Evolutionary conservation across 2,888 invertebrate species (phyloP), one percentile per base, ranked within the genome.

Genomic region (Parnassius orleans): DNA sequence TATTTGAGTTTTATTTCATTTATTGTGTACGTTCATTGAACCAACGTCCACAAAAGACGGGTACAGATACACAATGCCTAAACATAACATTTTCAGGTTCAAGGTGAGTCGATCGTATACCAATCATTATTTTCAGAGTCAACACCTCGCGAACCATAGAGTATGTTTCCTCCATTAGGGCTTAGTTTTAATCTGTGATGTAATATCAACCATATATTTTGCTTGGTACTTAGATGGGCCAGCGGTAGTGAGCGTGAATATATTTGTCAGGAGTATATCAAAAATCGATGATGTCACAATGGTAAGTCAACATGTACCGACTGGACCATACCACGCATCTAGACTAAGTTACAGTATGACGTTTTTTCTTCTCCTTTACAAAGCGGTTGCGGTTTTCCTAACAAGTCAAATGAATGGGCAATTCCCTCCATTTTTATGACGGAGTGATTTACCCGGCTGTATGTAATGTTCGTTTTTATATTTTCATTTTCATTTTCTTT

Each of bases 211-310:
- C 77, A 78, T 84, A 80, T 85, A 89, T 90, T 91, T 89, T 91
- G 89, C 90, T 91, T 91, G 88, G 87, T 89, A 90, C 89, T 88
- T 89, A 90, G 96, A 96, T 96, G 98, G 98, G 90, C 97, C 98
- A 88, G 97, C 98, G 90, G 95, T 96, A 93, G 98, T 98, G 92
- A 95, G 95, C 93, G 98, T 98, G 95, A 98, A 98, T 96, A 97
- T 98, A 94, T 97, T 97, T 95, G 96, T 98, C 93, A 94, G 98
- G 95, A 98, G 98, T 96, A 97, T 98, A 94, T 97, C 98, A 93
- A 98, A 98, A 95, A 98, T 98, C 94, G 98, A 98, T 95, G 98
- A 98, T 94, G 98, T 98, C 93, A 98, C 97, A 83, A 98, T 98
- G 98, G 98, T 98, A 96, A 97, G 97, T 97, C 90, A 84, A 79